Evolutionary conservation across 2,797 vertebrate genomes (phyloP).

Genomic region (Streptopelia turtur): DNA sequence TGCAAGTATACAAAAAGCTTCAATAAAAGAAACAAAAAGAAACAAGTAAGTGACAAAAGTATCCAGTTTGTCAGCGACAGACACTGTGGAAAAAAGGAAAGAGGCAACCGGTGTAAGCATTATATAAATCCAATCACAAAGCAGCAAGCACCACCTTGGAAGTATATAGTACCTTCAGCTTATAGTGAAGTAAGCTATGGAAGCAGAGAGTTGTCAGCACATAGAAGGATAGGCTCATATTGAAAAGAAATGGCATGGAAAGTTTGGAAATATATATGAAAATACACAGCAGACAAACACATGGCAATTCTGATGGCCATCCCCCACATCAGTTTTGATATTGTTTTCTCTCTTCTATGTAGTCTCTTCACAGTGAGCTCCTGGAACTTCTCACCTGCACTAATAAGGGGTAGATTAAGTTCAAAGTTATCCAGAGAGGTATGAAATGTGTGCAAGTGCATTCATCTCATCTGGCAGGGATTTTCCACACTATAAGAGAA

Average conservation of each 20-base stretch:
- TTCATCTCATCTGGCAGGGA: neutral
- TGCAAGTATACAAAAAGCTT: neutral
- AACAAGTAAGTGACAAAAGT: neutral
- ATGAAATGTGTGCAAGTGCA: neutral
- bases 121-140: neutral
- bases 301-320: neutral
- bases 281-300: neutral
- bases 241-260: neutral
- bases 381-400: constrained; percentile 4
- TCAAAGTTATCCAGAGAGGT: neutral
- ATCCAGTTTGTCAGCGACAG: constrained; percentile 1
- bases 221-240: neutral
- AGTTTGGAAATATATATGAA: neutral
- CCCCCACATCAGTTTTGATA: neutral
- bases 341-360: neutral
- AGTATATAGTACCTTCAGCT: neutral
- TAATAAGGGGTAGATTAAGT: neutral
- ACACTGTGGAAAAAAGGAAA: neutral
- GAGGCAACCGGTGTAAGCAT: neutral
- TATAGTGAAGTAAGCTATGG: neutral
- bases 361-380: neutral
- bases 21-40: neutral
- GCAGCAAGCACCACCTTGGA: neutral
- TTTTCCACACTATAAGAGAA: neutral
- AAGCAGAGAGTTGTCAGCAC: neutral